Conservation (phyloP, 2,113 vertebrate genomes). For the Rhadina sibilatrix region DNA sequence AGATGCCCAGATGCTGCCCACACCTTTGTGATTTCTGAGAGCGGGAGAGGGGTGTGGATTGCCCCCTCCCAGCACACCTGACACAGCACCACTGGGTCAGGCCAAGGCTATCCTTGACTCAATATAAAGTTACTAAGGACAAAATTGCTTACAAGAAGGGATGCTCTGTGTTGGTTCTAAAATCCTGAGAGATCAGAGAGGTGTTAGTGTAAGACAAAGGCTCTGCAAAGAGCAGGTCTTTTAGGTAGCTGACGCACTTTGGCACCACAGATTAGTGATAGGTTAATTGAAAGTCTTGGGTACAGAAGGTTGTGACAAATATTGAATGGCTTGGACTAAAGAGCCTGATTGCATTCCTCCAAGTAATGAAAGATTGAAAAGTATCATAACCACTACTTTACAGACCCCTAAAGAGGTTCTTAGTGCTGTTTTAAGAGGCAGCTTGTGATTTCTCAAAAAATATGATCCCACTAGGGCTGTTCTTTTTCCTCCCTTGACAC, state of each 20-base stretch:
- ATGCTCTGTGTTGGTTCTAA: not conserved
- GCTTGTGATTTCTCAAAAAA: not conserved
- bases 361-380: not conserved
- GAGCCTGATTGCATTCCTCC: not conserved
- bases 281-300: not conserved
- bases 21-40: not conserved
- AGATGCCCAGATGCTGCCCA: not conserved
- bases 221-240: not conserved
- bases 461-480: not conserved
- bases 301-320: not conserved
- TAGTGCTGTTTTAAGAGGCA: not conserved
- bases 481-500: not conserved
- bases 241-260: fast-evolving
- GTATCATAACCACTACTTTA: not conserved
- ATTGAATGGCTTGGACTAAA: not conserved
- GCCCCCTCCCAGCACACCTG: not conserved
- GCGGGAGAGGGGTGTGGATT: not conserved
- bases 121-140: not conserved
- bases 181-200: not conserved
- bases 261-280: fast-evolving
- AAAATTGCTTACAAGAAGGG: not conserved
- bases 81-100: not conserved
- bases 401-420: not conserved
- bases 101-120: not conserved
- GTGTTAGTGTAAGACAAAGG: not conserved